Evolutionary conservation across 2,113 vertebrate species (phyloP).

Genomic region (Centropus unirufus): DNA sequence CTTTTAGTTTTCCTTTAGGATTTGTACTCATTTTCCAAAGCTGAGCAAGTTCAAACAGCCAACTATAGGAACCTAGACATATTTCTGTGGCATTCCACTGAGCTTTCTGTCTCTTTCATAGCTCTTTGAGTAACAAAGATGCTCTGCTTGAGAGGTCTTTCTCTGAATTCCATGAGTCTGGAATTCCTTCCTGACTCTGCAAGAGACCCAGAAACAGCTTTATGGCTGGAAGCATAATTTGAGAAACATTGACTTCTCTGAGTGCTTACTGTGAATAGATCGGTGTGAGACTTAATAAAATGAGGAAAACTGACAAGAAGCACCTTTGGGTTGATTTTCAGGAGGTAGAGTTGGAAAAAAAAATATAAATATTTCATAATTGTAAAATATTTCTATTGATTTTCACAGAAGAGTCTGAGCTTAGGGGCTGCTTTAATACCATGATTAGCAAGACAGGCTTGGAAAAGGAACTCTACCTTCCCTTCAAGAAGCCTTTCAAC

Average conservation of each 20-base stretch:
- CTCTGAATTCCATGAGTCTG: neutral
- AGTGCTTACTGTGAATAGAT: neutral
- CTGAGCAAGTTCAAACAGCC: neutral
- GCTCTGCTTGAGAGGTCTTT: neutral
- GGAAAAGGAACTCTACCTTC: neutral
- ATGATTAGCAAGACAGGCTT: neutral
- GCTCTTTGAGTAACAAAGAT: neutral
- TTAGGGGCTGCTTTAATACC: neutral
- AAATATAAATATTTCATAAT: neutral
- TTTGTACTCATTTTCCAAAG: neutral
- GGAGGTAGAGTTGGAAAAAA: neutral
- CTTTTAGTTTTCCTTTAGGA: neutral
- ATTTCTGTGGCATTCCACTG: neutral
- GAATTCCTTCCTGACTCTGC: neutral
- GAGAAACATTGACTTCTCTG: neutral
- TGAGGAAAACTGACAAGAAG: neutral
- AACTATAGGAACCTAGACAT: neutral
- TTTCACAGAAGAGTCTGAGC: neutral
- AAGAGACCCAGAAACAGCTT: neutral
- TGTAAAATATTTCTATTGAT: neutral
- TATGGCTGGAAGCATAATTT: neutral
- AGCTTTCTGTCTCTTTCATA: neutral
- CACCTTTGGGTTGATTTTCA: neutral
- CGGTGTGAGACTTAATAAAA: neutral
- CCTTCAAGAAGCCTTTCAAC: neutral